Evolutionary conservation across 2,797 vertebrate species (phyloP).

Genomic region (Galago senegalensis): DNA sequence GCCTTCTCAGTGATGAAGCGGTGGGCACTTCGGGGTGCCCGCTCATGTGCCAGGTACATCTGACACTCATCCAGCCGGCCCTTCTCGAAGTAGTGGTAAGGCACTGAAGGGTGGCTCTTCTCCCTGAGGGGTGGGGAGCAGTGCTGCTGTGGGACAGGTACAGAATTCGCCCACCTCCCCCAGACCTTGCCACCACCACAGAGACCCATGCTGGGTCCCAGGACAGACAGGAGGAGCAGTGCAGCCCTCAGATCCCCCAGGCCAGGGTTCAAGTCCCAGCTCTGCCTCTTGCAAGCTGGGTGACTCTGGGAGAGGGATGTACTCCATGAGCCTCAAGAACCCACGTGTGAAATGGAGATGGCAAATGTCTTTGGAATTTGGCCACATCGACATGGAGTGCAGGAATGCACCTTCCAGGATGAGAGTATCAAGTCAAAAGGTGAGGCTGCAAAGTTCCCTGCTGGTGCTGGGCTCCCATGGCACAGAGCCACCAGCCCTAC

Average conservation of each 20-base stretch:
- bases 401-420: neutral
- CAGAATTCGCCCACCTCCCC: fast-evolving
- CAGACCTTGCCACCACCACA: neutral
- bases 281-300: neutral
- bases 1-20: constrained; percentile 98
- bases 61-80: constrained; percentile 93
- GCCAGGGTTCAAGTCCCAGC: neutral
- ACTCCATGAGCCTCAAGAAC: neutral
- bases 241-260: neutral
- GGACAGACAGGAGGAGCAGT: neutral
- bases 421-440: neutral
- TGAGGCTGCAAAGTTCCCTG: neutral
- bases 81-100: constrained; percentile 97
- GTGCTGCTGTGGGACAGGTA: neutral
- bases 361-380: constrained; percentile 77
- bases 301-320: neutral
- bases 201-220: neutral
- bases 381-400: constrained; percentile 20
- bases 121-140: constrained; percentile 82
- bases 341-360: neutral
- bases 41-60: constrained; percentile 95
- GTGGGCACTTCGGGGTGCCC: constrained; percentile 92
- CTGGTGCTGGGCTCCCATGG: neutral
- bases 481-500: no score
- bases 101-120: constrained; percentile 91